Evolutionary conservation across 2,113 vertebrate species (phyloP), one percentile per base, ranked within the genome.

Genomic region (Oryzias woworae): DNA sequence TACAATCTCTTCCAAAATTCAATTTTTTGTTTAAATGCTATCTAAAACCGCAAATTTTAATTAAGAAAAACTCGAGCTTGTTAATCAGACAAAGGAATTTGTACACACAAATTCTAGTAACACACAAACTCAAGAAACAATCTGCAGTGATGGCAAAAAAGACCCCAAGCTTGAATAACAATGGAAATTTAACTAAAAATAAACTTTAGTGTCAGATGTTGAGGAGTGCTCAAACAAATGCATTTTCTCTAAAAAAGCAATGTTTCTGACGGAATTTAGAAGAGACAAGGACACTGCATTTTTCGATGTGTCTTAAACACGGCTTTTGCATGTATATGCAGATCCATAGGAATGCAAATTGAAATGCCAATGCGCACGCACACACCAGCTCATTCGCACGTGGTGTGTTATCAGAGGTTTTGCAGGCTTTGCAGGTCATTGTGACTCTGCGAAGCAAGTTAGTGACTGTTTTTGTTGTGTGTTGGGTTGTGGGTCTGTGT

Each of bases 351-450:
- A 79, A 82, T 83, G 82, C 48, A 67, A 58, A 56, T 58, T 66
- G 55, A 58, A 18, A 47, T 41, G 3, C 17, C 28, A 26, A 47
- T 51, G 23, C 15, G 28, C 66, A 57, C 55, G 60, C 56, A 22
- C 48, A 64, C 59, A 46, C 66, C 15, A 56, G 7, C 53, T 55
- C 74, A 58, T 53, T 67, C 63, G 62, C 63, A 80, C 61, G 72
- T 75, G 43, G 64, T 88, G 92, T 90, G 94, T 96, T 95, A 96
- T 96, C 95, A 95, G 95, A 92, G 94, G 94, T 93, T 92, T 92
- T 95, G 93, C 95, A 96, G 95, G 94, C 94, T 93, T 92, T 92
- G 92, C 90, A 86, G 92, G 92, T 92, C 92, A 93, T 93, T 92
- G 93, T 85, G 93, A 92, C 91, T 94, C 92, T 92, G 93, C 94